A percentile compares a stretch with the other conserved stretches of the same genome.
phyloP scores from a whole-genome alignment of 2,113 vertebrate species.

The Gobio gobio region DNA sequence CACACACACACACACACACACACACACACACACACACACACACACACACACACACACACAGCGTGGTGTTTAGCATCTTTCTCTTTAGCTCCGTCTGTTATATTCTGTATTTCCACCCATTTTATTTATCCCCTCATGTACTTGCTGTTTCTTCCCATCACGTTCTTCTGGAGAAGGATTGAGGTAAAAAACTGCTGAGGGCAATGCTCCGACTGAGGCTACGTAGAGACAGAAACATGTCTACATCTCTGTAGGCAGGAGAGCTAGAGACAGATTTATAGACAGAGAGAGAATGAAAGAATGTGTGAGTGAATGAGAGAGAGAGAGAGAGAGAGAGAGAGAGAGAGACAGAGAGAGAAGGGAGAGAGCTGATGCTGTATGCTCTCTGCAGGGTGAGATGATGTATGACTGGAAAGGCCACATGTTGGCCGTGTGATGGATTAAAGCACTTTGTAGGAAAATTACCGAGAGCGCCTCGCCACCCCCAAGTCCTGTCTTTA shows the following conservation, averaged over 20 bases:
- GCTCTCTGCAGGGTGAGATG: conserved; percentile 87
- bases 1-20: background rate
- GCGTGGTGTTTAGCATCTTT: conserved; percentile 10
- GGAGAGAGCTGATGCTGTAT: conserved; percentile 59
- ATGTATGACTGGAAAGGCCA: conserved; percentile 98
- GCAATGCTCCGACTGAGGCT: conserved; percentile 13
- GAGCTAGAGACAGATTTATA: conserved; percentile 36
- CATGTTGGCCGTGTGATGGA: conserved; percentile 99
- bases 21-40: background rate
- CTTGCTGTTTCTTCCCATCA: conserved; percentile 14
- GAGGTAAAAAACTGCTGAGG: conserved; percentile 28
- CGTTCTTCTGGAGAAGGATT: conserved; percentile 1
- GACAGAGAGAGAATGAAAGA: conserved; percentile 34
- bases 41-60: background rate
- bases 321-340: conserved; percentile 58
- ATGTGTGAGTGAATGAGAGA: conserved; percentile 11
- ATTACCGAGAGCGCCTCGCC: conserved; percentile 97
- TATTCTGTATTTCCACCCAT: background rate
- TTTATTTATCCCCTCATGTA: conserved; percentile 12
- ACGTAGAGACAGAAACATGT: conserved; percentile 20
- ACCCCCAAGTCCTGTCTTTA: conserved; percentile 96
- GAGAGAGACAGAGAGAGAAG: conserved; percentile 55
- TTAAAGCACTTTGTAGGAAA: conserved; percentile 99
- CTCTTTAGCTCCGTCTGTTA: conserved; percentile 6
- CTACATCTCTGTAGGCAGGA: conserved; percentile 38